phyloP scores from a whole-genome alignment of 2,888 invertebrate species.

The Agrochola macilenta region DNA sequence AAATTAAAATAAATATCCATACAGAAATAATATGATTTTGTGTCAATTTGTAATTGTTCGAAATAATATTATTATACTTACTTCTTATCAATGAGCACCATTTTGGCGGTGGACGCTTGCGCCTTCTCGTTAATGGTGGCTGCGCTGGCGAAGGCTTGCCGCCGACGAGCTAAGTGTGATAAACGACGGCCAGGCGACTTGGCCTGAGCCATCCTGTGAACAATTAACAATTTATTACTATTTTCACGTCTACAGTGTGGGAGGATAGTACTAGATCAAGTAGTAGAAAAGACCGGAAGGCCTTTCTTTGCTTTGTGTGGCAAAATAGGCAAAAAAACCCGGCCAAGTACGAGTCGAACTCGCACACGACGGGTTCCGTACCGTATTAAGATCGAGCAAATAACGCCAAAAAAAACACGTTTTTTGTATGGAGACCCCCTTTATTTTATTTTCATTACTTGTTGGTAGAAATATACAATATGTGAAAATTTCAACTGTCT shows the following conservation, averaged over 20 bases:
- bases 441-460: too few relatives aligned
- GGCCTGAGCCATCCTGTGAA: conserved; percentile 83
- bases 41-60: neutral
- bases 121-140: conserved; percentile 87
- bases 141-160: conserved; percentile 94
- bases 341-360: too few relatives aligned
- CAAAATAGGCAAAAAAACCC: neutral
- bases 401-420: too few relatives aligned
- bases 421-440: too few relatives aligned
- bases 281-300: neutral
- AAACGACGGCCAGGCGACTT: conserved; percentile 94
- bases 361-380: too few relatives aligned
- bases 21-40: neutral
- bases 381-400: too few relatives aligned
- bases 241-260: neutral
- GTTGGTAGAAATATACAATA: too few relatives aligned
- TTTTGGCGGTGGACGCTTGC: conserved; percentile 87
- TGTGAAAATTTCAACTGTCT: too few relatives aligned
- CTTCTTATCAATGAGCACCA: conserved; percentile 92
- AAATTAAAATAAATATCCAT: neutral
- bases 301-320: neutral
- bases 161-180: conserved; percentile 94
- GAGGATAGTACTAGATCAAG: neutral
- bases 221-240: neutral
- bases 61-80: conserved; percentile 74